These are phyloP conservation scores for Megaleporinus macrocephalus DNA, from an alignment of 2,113 vertebrate species.

Conservation along the genomic window DNA sequence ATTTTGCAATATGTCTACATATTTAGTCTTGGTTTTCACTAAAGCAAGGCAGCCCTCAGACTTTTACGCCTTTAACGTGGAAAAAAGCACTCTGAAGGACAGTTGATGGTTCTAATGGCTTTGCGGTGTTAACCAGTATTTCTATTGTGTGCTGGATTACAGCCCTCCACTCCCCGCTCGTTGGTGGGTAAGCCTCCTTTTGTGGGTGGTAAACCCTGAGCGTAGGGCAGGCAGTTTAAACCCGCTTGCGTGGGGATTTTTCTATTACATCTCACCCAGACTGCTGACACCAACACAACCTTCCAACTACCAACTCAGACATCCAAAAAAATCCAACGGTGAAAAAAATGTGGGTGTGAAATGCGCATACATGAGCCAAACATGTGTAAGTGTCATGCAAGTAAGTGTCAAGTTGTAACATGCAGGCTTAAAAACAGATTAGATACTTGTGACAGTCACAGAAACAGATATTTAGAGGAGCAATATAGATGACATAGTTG, in stretches of 20 bases:
- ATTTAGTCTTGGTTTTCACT: neutral
- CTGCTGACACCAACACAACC: slow-evolving; percentile 71
- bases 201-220: slow-evolving; percentile 68
- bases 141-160: slow-evolving; percentile 67
- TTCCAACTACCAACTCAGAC: neutral
- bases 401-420: too few species aligned
- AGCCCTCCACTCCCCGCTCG: slow-evolving; percentile 46
- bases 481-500: too few species aligned
- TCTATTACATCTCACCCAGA: slow-evolving; percentile 60
- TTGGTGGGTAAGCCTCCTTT: slow-evolving; percentile 68
- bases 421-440: too few species aligned
- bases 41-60: neutral
- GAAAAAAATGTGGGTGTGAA: too few species aligned
- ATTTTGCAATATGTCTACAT: neutral
- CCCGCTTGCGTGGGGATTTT: slow-evolving; percentile 73
- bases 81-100: slow-evolving; percentile 7
- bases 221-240: slow-evolving; percentile 64
- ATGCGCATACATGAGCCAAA: too few species aligned
- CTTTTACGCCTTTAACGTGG: neutral
- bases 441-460: too few species aligned
- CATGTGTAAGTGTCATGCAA: too few species aligned
- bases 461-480: neutral
- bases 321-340: neutral
- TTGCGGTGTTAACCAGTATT: slow-evolving; percentile 42
- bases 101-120: neutral